Evolutionary conservation across 2,888 invertebrate genomes (phyloP).

Genomic region (Fragum fragum): DNA sequence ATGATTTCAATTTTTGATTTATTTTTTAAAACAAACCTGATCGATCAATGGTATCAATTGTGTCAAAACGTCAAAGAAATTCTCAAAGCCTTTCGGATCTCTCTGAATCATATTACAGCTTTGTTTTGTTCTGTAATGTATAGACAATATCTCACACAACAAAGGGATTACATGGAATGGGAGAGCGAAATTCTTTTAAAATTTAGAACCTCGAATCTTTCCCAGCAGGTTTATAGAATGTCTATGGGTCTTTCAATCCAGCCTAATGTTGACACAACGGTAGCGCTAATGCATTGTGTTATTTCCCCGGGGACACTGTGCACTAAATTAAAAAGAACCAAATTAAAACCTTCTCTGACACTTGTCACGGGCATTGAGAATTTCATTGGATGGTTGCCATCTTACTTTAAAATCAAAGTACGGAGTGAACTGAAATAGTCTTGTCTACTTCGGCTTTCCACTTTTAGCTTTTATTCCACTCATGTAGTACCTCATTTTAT

Average conservation of each 20-base stretch:
- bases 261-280: constrained; percentile 12
- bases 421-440: no score
- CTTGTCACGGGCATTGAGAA: not conserved
- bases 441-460: no score
- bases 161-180: not conserved
- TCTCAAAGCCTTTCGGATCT: no score
- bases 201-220: not conserved
- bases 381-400: not conserved
- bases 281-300: constrained; percentile 21
- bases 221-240: constrained; percentile 12
- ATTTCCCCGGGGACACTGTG: constrained; percentile 17
- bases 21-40: no score
- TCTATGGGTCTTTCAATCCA: not conserved
- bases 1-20: no score
- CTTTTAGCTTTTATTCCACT: no score
- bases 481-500: no score
- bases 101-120: no score
- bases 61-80: no score
- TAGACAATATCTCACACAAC: not conserved
- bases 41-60: no score
- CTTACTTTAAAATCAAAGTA: not conserved
- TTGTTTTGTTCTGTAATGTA: no score
- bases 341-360: constrained; percentile 25
- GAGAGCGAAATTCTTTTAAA: not conserved
- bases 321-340: constrained; percentile 18